These are phyloP conservation scores for Lutjanus campechanus DNA, from an alignment of 2,797 vertebrate genomes.

Conservation along the genomic window DNA sequence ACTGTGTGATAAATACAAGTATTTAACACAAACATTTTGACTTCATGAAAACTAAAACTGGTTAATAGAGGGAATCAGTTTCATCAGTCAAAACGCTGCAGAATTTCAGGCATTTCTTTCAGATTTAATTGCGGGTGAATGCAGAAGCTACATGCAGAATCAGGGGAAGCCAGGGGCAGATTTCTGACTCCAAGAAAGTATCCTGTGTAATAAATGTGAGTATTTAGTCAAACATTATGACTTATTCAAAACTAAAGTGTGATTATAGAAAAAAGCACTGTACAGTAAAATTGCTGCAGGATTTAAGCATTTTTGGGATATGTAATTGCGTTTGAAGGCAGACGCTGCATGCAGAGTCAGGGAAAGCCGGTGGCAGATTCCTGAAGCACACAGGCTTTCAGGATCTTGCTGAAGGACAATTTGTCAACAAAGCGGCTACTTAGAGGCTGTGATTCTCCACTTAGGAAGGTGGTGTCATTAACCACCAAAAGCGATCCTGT, in stretches of 20 bases:
- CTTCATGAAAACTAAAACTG: too few relatives aligned
- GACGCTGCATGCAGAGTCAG: not conserved
- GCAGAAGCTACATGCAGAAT: not conserved
- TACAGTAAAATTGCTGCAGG: not conserved
- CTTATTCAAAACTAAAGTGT: not conserved
- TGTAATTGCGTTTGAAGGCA: not conserved
- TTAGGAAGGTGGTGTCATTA: conserved; percentile 8
- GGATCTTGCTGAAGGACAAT: not conserved
- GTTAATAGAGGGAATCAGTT: too few relatives aligned
- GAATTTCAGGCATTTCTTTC: not conserved
- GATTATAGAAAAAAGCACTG: not conserved
- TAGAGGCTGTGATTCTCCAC: not conserved
- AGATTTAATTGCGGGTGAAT: not conserved
- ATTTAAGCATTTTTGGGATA: not conserved
- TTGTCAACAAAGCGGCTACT: not conserved
- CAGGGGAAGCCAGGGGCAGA: not conserved
- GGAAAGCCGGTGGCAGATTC: conserved; percentile 7
- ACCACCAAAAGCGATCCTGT: not conserved
- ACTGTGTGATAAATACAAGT: too few relatives aligned
- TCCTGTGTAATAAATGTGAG: not conserved
- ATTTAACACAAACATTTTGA: too few relatives aligned
- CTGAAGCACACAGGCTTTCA: conserved; percentile 1
- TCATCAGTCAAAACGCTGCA: not conserved
- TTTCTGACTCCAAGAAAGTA: conserved; percentile 1
- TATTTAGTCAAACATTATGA: not conserved